Percentiles rank a stretch among this genome's conserved stretches.
phyloP scores from a whole-genome alignment of 2,113 vertebrate genomes.

The Erpornis zantholeuca region DNA sequence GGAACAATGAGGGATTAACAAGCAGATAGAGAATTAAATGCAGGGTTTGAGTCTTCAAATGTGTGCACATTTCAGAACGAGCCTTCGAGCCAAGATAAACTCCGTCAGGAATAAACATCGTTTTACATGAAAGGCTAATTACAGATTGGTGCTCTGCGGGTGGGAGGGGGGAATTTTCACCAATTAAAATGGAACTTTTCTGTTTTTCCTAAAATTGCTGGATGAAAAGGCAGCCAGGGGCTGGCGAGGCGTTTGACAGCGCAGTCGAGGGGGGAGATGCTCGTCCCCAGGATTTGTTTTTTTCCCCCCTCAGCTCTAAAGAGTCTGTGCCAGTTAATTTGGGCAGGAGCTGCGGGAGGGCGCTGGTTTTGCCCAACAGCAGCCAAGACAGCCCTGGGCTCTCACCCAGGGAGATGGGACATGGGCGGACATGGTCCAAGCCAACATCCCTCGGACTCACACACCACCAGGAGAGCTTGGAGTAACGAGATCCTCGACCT shows the following conservation, averaged over 20 bases:
- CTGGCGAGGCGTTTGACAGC: not conserved
- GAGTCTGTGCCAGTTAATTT: not conserved
- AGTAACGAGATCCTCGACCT: not conserved
- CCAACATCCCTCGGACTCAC: not conserved
- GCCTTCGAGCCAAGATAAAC: constrained; percentile 53
- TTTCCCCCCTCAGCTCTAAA: accelerated
- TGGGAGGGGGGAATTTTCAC: constrained; percentile 56
- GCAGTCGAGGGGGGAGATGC: not conserved
- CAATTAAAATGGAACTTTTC: constrained; percentile 48
- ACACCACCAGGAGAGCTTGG: not conserved
- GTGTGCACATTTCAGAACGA: constrained; percentile 41
- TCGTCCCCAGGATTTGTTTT: not conserved
- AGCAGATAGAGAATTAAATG: constrained; percentile 54
- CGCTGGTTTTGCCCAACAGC: not conserved
- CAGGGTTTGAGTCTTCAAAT: constrained; percentile 49
- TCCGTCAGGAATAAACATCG: constrained; percentile 57
- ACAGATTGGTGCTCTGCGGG: constrained; percentile 29
- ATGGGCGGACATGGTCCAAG: not conserved
- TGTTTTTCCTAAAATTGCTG: not conserved
- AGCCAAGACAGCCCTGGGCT: not conserved
- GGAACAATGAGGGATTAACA: constrained; percentile 58
- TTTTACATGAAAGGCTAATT: constrained; percentile 64
- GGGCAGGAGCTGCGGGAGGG: not conserved
- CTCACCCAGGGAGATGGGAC: not conserved
- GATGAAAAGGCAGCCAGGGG: not conserved